Evolutionary conservation across 2,797 vertebrate genomes (phyloP), one percentile per base, ranked within the genome.

Genomic region (Scleropages formosus): DNA sequence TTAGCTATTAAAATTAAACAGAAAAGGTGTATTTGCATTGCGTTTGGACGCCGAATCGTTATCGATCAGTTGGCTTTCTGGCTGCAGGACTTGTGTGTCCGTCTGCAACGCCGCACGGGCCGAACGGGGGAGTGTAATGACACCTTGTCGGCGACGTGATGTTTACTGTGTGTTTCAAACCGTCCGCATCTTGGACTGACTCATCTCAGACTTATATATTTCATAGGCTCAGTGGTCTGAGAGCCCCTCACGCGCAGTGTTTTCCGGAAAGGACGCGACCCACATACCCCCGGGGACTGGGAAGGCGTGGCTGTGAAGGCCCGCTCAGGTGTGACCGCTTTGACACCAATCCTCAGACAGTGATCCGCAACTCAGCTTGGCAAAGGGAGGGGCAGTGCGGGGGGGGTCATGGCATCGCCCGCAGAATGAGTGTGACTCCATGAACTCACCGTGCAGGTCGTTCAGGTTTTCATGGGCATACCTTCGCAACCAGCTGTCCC

Each of bases 41-140:
- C 31, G 31, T 56, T 56, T 22, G 47, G 24, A 7, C n/a, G 15
- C 24, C 71, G 68, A 58, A 51, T 27, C 18, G 31, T 39, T 20
- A 31, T 56, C 71, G 22, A 56, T 58, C 15, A 53, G 6, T 49
- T 39, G 51, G 51, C 49, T 69, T 39, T 39, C 31, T 39, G 31
- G 39, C 31, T 39, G 39, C 31, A 39, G 31, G 31, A 39, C 2
- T 31, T n/a, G n/a, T n/a, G n/a, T n/a, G n/a, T n/a, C n/a, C n/a
- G n/a, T n/a, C n/a, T n/a, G n/a, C n/a, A n/a, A n/a, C n/a, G n/a
- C n/a, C n/a, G n/a, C n/a, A n/a, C 31, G 39, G 2, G 6, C 6
- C 39, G 39, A 39, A 39, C 31, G 68, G 56, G 49, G 51, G 47
- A 70, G 51, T 56, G 51, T 71, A 71, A 27, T 44, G 47, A 13